Evolutionary conservation across 2,797 vertebrate genomes (phyloP).

Genomic region (Poecile montanus): DNA sequence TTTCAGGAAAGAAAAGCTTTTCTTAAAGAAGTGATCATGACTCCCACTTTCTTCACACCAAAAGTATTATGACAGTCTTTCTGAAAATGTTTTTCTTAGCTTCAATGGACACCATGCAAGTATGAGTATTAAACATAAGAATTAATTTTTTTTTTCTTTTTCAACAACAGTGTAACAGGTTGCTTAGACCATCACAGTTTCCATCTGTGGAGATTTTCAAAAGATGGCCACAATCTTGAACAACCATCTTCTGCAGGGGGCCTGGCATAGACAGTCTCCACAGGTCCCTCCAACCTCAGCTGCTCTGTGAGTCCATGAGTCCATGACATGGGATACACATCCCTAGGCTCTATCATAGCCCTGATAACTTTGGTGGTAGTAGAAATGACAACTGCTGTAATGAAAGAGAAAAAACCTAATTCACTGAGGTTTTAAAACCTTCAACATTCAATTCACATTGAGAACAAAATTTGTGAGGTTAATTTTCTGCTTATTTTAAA

Average conservation of each 20-base stretch:
- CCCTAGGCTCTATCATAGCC: background rate
- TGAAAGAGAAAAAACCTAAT: background rate
- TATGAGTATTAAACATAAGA: background rate
- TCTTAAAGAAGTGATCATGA: background rate
- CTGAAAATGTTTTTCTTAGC: background rate
- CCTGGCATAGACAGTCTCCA: background rate
- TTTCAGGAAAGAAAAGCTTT: background rate
- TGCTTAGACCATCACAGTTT: rapidly evolving
- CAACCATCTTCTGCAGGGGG: background rate
- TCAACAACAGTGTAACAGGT: background rate
- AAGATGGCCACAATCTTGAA: background rate
- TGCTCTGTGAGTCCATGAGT: rapidly evolving
- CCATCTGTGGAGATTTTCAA: background rate
- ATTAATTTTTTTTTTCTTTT: too few species aligned
- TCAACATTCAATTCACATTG: background rate
- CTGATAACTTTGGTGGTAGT: background rate
- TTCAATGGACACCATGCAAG: background rate
- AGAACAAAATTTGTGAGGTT: background rate
- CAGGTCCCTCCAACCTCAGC: background rate
- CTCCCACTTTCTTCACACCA: background rate
- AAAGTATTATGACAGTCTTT: background rate
- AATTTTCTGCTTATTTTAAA: background rate
- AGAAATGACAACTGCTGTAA: background rate
- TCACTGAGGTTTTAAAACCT: background rate
- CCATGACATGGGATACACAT: background rate